These are phyloP conservation scores for Micrasema minimum DNA, from an alignment of 1,140 invertebrate genomes.

Conservation along the genomic window DNA sequence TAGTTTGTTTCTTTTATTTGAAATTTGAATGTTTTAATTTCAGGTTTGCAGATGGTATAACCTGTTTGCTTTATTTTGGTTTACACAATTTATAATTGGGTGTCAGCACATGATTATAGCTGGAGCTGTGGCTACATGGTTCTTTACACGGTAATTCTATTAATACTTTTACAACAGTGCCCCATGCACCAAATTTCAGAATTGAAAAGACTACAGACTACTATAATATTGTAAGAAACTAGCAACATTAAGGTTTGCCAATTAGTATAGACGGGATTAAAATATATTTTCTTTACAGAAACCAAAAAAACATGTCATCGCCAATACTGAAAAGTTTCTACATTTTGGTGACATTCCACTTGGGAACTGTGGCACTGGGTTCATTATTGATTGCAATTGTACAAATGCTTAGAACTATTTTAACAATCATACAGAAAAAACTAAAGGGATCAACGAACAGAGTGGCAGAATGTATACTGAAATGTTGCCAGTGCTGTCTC, in stretches of 20 bases:
- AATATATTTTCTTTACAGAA: conserved; percentile 62
- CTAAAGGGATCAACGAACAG: conserved; percentile 63
- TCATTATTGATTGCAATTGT: conserved; percentile 79
- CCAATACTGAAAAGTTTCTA: conserved; percentile 70
- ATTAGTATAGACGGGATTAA: background rate
- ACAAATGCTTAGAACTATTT: conserved; percentile 72
- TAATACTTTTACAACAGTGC: background rate
- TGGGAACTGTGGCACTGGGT: conserved; percentile 82
- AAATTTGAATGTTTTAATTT: conserved; percentile 49
- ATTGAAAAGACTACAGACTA: no score
- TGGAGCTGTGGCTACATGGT: conserved; percentile 81
- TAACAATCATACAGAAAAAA: conserved; percentile 59
- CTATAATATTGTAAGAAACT: no score
- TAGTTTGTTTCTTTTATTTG: conserved; percentile 42
- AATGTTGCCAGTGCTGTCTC: conserved; percentile 79
- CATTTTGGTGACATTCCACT: conserved; percentile 75
- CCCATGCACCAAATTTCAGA: background rate
- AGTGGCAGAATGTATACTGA: conserved; percentile 59
- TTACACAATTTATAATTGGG: conserved; percentile 78
- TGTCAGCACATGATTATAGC: conserved; percentile 83
- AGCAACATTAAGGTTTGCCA: no score
- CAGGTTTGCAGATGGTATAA: conserved; percentile 75
- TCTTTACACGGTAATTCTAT: conserved; percentile 77
- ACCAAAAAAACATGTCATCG: conserved; percentile 71
- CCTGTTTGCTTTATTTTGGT: conserved; percentile 77